A percentile compares a stretch with the other conserved stretches of the same genome.
These are phyloP conservation scores for Marmota monax DNA, from an alignment of 2,113 vertebrate genomes.

Conservation along the genomic window DNA sequence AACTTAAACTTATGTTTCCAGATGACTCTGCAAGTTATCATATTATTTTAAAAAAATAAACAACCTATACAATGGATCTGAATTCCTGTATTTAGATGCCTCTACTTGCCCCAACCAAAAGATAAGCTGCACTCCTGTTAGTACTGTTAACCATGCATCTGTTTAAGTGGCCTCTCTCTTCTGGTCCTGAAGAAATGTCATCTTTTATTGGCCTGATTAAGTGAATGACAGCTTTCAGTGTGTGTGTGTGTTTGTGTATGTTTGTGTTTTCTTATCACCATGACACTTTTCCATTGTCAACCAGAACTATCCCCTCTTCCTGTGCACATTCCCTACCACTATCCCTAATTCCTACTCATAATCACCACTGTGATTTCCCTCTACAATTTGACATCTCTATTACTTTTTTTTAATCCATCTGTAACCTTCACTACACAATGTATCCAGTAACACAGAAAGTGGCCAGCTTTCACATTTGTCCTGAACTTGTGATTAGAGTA, in stretches of 20 bases:
- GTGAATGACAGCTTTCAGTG: not conserved
- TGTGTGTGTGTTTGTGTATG: not conserved
- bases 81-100: not conserved
- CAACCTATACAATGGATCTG: not conserved
- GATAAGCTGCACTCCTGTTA: not conserved
- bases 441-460: not conserved
- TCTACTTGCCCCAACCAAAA: not conserved
- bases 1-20: constrained; percentile 7
- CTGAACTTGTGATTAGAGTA: not conserved
- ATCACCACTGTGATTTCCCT: not conserved
- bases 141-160: not conserved
- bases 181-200: not conserved
- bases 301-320: not conserved
- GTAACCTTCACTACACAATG: not conserved
- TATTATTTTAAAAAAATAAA: constrained; percentile 1
- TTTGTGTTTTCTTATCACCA: not conserved
- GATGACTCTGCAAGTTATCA: constrained; percentile 16
- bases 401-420: not conserved
- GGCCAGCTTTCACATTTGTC: not conserved
- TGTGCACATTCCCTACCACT: not conserved
- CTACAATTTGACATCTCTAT: not conserved
- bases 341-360: not conserved
- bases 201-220: not conserved
- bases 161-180: not conserved
- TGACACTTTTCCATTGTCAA: not conserved